Conservation (phyloP, 2,797 vertebrate genomes). For the Rousettus madagascariensis region DNA sequence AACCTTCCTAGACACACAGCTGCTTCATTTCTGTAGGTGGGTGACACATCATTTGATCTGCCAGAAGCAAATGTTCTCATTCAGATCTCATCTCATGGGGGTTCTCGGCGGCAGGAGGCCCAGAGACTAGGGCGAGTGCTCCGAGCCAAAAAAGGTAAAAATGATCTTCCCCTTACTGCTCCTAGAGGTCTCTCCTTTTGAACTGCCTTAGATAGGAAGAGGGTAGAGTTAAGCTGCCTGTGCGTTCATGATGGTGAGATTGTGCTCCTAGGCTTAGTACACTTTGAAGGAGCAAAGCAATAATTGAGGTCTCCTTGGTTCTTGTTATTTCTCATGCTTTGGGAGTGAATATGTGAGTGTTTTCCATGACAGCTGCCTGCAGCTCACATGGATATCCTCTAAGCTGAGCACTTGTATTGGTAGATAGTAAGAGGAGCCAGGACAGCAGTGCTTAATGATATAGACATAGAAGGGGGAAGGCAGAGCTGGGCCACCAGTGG, state of each 20-base stretch:
- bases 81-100: constrained; percentile 98
- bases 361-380: neutral
- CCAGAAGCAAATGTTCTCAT: constrained; percentile 98
- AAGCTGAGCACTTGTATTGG: neutral
- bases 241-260: rapidly evolving
- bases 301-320: no score
- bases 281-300: neutral
- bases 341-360: neutral
- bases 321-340: neutral
- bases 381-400: neutral
- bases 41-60: constrained; percentile 97
- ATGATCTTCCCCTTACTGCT: neutral
- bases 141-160: constrained; percentile 96
- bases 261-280: neutral
- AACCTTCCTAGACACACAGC: neutral
- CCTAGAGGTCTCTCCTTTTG: neutral
- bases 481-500: neutral
- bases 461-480: neutral
- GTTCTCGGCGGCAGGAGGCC: constrained; percentile 97
- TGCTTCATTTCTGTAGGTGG: constrained; percentile 87
- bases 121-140: constrained; percentile 97
- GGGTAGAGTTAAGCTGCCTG: neutral
- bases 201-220: neutral
- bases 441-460: no score
- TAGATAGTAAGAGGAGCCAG: neutral